Evolutionary conservation across 2,797 vertebrate species (phyloP).

Genomic region (Tadarida brasiliensis): DNA sequence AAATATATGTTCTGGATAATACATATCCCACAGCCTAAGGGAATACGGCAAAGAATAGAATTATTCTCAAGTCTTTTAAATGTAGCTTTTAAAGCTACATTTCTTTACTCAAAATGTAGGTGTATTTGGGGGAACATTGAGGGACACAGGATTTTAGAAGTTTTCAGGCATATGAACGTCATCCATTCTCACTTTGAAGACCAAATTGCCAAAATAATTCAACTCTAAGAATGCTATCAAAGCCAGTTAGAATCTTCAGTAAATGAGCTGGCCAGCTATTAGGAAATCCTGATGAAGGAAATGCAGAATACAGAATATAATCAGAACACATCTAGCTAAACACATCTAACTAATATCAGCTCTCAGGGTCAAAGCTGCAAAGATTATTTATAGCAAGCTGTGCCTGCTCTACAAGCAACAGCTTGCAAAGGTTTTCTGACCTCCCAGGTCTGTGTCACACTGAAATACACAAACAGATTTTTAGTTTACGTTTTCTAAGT

Average conservation of each 20-base stretch:
- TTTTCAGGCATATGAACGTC: background rate
- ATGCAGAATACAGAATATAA: background rate
- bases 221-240: background rate
- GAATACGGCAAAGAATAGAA: background rate
- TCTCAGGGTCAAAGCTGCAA: background rate
- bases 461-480: background rate
- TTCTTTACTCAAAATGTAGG: constrained; percentile 52
- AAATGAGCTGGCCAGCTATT: background rate
- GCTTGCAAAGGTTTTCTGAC: background rate
- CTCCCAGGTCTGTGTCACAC: background rate
- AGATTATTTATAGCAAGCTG: background rate
- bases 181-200: constrained; percentile 11
- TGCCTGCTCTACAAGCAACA: background rate
- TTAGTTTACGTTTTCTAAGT: background rate
- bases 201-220: constrained; percentile 22
- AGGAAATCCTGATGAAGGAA: background rate
- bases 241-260: constrained; percentile 11
- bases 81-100: too few species aligned
- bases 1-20: background rate
- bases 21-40: background rate
- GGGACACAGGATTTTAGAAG: background rate
- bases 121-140: background rate
- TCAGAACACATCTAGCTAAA: background rate
- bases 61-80: constrained; percentile 15
- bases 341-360: background rate